Percentiles rank a stretch among this genome's conserved stretches.
These are phyloP conservation scores for Baronia brevicornis DNA, from an alignment of 2,888 invertebrate genomes.

Conservation along the genomic window DNA sequence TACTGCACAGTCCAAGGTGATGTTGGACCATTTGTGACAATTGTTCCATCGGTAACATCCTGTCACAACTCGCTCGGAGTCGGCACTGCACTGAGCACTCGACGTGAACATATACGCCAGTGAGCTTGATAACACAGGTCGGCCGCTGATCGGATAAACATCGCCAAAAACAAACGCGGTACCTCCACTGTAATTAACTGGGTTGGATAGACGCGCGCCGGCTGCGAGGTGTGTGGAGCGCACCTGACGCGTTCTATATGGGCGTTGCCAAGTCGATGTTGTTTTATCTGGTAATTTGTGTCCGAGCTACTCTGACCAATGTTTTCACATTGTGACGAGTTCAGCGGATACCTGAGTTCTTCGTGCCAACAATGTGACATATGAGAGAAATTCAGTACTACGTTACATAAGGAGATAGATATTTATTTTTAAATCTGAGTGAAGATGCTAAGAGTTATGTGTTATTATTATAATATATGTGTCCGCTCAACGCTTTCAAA, in stretches of 20 bases:
- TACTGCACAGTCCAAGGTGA: slow-evolving; percentile 52
- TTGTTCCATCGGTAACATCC: slow-evolving; percentile 71
- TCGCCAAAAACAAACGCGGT: slow-evolving; percentile 47
- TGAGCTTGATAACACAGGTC: slow-evolving; percentile 57
- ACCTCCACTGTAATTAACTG: slow-evolving; percentile 54
- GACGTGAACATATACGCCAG: slow-evolving; percentile 57
- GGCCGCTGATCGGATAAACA: slow-evolving; percentile 49
- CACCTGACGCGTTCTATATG: slow-evolving; percentile 46
- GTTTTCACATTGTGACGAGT: slow-evolving; percentile 23
- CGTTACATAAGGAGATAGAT: slow-evolving; percentile 43
- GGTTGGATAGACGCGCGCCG: slow-evolving; percentile 43
- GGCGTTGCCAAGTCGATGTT: slow-evolving; percentile 49
- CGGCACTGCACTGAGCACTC: slow-evolving; percentile 62
- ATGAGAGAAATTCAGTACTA: slow-evolving; percentile 40
- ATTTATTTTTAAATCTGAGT: slow-evolving; percentile 55
- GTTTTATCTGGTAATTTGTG: slow-evolving; percentile 40
- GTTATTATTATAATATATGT: slow-evolving; percentile 20
- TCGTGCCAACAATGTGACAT: slow-evolving; percentile 41
- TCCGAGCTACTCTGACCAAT: slow-evolving; percentile 24
- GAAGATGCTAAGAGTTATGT: slow-evolving; percentile 34
- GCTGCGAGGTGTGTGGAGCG: slow-evolving; percentile 38
- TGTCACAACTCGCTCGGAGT: slow-evolving; percentile 54
- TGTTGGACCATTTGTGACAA: slow-evolving; percentile 62
- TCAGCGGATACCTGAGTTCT: slow-evolving; percentile 42
- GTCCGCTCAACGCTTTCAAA: neutral